Base-by-base conservation (phyloP, 2,888 invertebrate genomes). In the Trimorus sp. region DNA sequence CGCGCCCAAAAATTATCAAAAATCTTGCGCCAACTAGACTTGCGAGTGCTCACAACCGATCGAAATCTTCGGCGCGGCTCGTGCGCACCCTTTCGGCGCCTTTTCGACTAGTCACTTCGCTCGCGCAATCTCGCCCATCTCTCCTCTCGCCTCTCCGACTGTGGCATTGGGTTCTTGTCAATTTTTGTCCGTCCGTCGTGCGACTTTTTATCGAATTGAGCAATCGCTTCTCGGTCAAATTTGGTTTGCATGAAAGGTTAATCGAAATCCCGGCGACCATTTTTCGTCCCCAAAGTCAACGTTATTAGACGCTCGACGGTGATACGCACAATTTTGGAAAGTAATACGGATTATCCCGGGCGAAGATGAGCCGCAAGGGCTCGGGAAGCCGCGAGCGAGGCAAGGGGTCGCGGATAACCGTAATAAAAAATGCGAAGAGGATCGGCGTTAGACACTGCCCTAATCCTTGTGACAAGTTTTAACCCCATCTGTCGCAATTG, bases 381-480 rank as follows among this genome's bases (percentile, higher is more conserved):
- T 82, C 75, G 71, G 70, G 70, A 80, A 82, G 74, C 74, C 78
- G 83, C 79, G 78, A 79, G 79, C 80, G 76, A 68, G 74, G 66
- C 83, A 86, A 79, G 85, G 45, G 85, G 83, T 87, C 86, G 86
- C 87, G 86, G 88, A 86, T 87, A 88, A 88, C 87, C 87, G 86
- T 89, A 89, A 89, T 84, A 87, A 88, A 90, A 89, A 90, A 89
- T 88, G 87, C 87, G 86, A 84, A 88, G 87, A 84, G 87, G 87
- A 89, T 89, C 89, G 87, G 86, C 88, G 84, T 85, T 84, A 83
- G 89, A 85, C 87, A 88, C 88, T 89, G 90, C 90, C 90, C 90
- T 90, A 91, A 91, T 91, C 91, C 91, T 91, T 91, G 91, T 89
- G 89, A 89, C 86, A 89, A 90, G 90, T 90, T 91, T 91, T 90